phyloP scores from a whole-genome alignment of 2,113 vertebrate species.

The Melanerpes aurifrons region DNA sequence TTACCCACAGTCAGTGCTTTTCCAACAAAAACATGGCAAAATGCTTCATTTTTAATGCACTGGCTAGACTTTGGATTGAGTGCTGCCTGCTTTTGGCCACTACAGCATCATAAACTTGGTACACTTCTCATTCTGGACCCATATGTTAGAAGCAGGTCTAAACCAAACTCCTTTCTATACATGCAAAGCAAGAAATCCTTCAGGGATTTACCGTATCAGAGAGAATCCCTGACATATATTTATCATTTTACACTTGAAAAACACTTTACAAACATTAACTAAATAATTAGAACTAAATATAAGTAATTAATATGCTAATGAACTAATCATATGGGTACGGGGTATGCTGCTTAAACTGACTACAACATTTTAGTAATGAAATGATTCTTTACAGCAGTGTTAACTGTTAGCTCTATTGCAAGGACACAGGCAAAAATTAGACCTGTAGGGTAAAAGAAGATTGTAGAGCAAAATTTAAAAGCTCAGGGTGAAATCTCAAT shows the following conservation, averaged over 20 bases:
- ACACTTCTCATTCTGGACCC: neutral
- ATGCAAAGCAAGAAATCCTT: neutral
- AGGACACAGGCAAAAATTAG: neutral
- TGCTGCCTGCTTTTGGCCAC: conserved; percentile 1
- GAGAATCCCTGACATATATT: neutral
- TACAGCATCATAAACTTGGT: neutral
- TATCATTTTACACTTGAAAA: neutral
- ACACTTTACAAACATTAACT: conserved; percentile 1
- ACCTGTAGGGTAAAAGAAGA: neutral
- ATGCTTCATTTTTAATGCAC: neutral
- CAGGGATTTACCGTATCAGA: neutral
- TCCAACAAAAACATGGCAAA: conserved; percentile 62
- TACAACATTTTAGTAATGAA: neutral
- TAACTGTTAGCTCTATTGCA: neutral
- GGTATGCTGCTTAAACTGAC: neutral
- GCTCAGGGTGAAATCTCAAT: neutral
- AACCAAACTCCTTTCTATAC: neutral
- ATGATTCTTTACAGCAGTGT: neutral
- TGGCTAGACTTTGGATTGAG: neutral
- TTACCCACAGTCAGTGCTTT: neutral
- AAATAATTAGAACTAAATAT: conserved; percentile 26
- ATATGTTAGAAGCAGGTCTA: neutral
- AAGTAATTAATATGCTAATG: conserved; percentile 9
- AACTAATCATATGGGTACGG: conserved; percentile 7
- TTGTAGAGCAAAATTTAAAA: neutral